These are phyloP conservation scores for Eupeodes latifasciatus DNA, from an alignment of 2,888 invertebrate genomes.

Conservation along the genomic window DNA sequence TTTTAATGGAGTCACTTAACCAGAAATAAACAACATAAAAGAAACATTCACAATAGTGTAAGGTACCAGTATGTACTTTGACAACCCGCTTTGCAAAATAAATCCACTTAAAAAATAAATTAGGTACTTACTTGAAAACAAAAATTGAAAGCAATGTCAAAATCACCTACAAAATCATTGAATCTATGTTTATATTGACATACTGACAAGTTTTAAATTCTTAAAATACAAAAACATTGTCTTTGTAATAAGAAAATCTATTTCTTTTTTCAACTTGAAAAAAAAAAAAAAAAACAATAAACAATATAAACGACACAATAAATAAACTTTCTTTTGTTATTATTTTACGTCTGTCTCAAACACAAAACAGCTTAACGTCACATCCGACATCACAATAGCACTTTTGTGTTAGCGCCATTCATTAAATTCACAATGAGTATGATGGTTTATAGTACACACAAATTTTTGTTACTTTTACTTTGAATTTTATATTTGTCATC, in stretches of 20 bases:
- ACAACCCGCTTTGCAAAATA: too few relatives aligned
- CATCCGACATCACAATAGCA: slow-evolving; percentile 21
- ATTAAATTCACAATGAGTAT: not conserved
- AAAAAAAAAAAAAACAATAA: not conserved
- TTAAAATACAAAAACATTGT: not conserved
- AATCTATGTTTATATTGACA: not conserved
- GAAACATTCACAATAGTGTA: too few relatives aligned
- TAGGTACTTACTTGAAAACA: too few relatives aligned
- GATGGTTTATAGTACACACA: slow-evolving; percentile 1
- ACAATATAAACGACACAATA: not conserved
- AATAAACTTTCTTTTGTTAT: slow-evolving; percentile 40
- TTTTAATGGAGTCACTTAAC: too few relatives aligned
- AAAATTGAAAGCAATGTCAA: not conserved
- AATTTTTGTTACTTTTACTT: slow-evolving; percentile 27
- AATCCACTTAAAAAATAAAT: too few relatives aligned
- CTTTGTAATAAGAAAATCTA: slow-evolving; percentile 13
- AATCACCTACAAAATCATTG: not conserved
- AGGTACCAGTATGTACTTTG: too few relatives aligned
- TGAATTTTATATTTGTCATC: slow-evolving; percentile 26
- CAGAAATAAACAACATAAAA: too few relatives aligned
- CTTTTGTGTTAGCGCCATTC: slow-evolving; percentile 16
- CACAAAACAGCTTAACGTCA: slow-evolving; percentile 27
- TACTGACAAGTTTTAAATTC: not conserved
- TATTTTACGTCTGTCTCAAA: not conserved
- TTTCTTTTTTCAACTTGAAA: not conserved